Evolutionary conservation across 2,113 vertebrate species (phyloP), one percentile per base, ranked within the genome.

Genomic region (Spheniscus mendiculus): DNA sequence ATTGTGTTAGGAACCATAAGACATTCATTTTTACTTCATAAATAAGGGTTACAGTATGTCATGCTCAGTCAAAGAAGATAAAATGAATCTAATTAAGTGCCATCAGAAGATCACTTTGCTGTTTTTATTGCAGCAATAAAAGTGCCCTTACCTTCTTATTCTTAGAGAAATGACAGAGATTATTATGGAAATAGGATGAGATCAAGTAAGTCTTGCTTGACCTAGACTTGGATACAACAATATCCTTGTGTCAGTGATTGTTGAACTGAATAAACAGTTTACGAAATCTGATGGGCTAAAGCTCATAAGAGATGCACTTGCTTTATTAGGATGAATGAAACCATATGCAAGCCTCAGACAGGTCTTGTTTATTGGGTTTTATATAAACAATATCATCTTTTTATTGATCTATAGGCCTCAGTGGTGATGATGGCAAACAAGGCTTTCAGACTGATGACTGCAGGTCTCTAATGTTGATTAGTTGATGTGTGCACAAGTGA

Each of bases 71-170:
- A 94, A 90, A 95, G 96, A 97, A 98, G 98, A 96, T 88, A 97
- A 98, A 97, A 97, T 87, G 85, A 97, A 94, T 96, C 98, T 98
- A 98, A 97, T 98, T 97, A 98, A 96, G 93, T 95, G 70, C 96
- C 96, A 95, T 97, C 97, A 96, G 97, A 98, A 97, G 96, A 92
- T 96, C 97, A 92, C 97, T 97, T 97, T 96, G 81, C 97, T 97
- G 97, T 97, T 97, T 98, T 98, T 97, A 98, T 95, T 98, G 96
- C 87, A 0, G 95, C 92, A 93, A 94, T 97, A 97, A 97, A 98
- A 97, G 92, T 96, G 93, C 95, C 97, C 97, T 97, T 97, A 98
- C 97, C 97, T 97, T 98, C 95, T 94, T 94, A 92, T 97, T 97
- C 94, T 97, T 96, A 94, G 93, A 52, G 82, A 96, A 98, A 98